phyloP scores from a whole-genome alignment of 53 echinoderm and acorn worm species.

The Glandiceps talaboti region DNA sequence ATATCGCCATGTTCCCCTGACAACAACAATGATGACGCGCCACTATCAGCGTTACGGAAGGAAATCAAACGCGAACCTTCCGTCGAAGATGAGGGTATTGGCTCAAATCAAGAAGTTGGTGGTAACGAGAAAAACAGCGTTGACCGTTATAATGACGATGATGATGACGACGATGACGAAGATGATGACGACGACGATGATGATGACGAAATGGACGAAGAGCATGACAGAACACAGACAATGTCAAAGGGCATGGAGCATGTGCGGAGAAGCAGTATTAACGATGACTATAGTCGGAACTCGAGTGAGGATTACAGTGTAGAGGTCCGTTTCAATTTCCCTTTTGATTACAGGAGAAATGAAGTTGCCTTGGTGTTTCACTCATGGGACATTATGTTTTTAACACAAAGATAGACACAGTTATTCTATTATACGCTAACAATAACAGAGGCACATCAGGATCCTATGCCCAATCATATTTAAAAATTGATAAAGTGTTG shows the following conservation, averaged over 20 bases:
- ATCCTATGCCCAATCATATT: too few species aligned
- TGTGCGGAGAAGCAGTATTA: background rate
- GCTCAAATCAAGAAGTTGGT: background rate
- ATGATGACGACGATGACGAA: constrained; percentile 4
- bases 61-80: background rate
- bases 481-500: too few species aligned
- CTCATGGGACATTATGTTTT: too few species aligned
- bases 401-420: too few species aligned
- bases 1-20: background rate
- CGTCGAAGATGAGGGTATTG: too few species aligned
- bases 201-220: constrained; percentile 3
- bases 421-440: too few species aligned
- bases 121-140: background rate
- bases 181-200: constrained; percentile 15
- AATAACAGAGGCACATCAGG: too few species aligned
- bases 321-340: constrained; percentile 23
- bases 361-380: too few species aligned
- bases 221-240: background rate
- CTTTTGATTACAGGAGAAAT: too few species aligned
- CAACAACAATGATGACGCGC: background rate
- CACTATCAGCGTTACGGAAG: background rate
- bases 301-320: constrained; percentile 18
- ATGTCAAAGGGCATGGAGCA: background rate
- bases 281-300: background rate
- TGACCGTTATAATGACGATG: background rate